phyloP scores from a whole-genome alignment of 2,797 vertebrate species.

The Enteromius argenteus region DNA sequence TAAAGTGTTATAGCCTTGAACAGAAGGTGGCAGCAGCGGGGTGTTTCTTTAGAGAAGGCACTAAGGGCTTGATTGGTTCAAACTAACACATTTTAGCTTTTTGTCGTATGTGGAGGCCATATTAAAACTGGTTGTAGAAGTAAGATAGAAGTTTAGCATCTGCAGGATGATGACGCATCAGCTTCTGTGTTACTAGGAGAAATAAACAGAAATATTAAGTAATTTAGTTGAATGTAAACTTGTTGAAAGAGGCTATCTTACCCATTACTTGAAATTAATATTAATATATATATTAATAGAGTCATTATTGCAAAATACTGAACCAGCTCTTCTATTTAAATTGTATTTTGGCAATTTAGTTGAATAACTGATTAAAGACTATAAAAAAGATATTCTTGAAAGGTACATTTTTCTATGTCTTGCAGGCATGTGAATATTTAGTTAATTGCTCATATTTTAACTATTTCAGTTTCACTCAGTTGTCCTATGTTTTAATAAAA shows the following conservation, averaged over 20 bases:
- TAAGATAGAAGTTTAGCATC: neutral
- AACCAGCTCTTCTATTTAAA: neutral
- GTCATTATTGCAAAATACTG: neutral
- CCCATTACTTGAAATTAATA: neutral
- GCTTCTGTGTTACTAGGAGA: neutral
- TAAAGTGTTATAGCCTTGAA: conserved; percentile 1
- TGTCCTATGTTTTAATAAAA: neutral
- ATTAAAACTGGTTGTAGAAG: neutral
- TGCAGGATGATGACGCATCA: neutral
- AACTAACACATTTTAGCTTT: neutral
- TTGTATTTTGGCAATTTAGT: neutral
- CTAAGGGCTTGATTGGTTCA: neutral
- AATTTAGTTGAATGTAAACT: neutral
- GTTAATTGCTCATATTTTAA: too few relatives aligned
- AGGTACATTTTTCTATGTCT: too few relatives aligned
- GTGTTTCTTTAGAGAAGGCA: neutral
- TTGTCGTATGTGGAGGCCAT: neutral
- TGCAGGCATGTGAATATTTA: too few relatives aligned
- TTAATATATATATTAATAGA: neutral
- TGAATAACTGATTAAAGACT: too few relatives aligned
- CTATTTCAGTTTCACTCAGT: neutral
- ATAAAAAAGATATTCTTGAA: too few relatives aligned
- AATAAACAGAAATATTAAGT: neutral
- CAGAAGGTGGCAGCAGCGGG: conserved; percentile 53
- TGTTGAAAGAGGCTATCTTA: neutral